These are phyloP conservation scores for Fulica atra DNA, from an alignment of 2,113 vertebrate species.

Conservation along the genomic window DNA sequence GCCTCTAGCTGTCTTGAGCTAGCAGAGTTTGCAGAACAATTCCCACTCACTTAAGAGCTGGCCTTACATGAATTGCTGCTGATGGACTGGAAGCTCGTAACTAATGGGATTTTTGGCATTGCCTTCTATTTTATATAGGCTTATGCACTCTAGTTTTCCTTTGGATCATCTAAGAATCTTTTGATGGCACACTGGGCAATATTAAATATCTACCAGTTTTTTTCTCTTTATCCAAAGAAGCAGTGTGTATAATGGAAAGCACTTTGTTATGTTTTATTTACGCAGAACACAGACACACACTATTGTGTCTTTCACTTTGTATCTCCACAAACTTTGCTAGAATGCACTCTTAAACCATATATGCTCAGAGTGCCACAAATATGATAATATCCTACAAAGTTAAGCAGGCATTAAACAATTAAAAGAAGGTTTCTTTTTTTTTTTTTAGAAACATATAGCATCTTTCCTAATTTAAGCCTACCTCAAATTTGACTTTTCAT, in stretches of 20 bases:
- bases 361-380: neutral
- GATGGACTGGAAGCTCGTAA: neutral
- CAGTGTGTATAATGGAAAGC: neutral
- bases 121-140: neutral
- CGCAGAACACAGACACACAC: neutral
- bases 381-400: neutral
- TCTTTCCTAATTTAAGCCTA: neutral
- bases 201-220: neutral
- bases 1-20: neutral
- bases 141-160: neutral
- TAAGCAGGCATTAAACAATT: neutral
- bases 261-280: neutral
- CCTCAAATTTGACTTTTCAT: neutral
- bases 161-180: neutral
- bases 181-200: neutral
- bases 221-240: neutral
- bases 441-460: neutral
- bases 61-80: neutral
- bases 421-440: neutral
- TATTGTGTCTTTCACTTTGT: neutral
- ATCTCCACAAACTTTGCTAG: neutral
- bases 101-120: neutral
- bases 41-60: neutral
- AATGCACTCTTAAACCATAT: neutral
- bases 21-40: neutral